Base-by-base conservation (phyloP, 2,888 invertebrate genomes). In the Leptopilina drosophilae region DNA sequence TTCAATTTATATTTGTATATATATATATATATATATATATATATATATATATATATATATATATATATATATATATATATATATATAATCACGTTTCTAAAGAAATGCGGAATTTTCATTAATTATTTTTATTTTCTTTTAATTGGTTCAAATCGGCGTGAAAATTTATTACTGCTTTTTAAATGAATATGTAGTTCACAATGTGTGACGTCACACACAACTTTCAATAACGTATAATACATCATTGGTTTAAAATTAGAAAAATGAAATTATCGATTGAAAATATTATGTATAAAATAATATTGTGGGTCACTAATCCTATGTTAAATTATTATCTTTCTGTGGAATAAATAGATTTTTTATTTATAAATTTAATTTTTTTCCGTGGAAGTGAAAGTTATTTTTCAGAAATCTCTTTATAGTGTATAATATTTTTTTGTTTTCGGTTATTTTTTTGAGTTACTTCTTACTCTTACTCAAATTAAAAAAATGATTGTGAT, bases 231-330 rank as follows among this genome's bases (percentile, higher is more conserved):
- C 8, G 15, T 62, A n/a, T n/a, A n/a, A 59, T 59, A n/a, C 20
- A 62, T 20, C 15, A 62, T 62, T 9, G 20, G 62, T 62, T 62
- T 62, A 62, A 62, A 62, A 62, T 62, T 62, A 62, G 62, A 62
- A 62, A 62, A 62, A 62, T 62, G 62, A 62, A 62, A 62, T 62
- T 62, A 62, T 62, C 20, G 62, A 62, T 62, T 62, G 8, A 62
- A 62, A 62, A 62, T 62, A 9, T 62, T 9, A 62, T 62, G 62
- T n/a, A 62, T 62, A 62, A 62, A 62, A 20, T 62, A 15, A 15
- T 59, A 59, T 62, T 20, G 20, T 62, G 20, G 62, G 62, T 62
- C 62, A 62, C 62, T 20, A 20, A 20, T 62, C 9, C 8, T 20
- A 20, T 20, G 9, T 9, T 49, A 3, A 49, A 49, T 49, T 49